Evolutionary conservation across 1,140 invertebrate species (phyloP), one percentile per base, ranked within the genome.

Genomic region (Sycophila sp.): DNA sequence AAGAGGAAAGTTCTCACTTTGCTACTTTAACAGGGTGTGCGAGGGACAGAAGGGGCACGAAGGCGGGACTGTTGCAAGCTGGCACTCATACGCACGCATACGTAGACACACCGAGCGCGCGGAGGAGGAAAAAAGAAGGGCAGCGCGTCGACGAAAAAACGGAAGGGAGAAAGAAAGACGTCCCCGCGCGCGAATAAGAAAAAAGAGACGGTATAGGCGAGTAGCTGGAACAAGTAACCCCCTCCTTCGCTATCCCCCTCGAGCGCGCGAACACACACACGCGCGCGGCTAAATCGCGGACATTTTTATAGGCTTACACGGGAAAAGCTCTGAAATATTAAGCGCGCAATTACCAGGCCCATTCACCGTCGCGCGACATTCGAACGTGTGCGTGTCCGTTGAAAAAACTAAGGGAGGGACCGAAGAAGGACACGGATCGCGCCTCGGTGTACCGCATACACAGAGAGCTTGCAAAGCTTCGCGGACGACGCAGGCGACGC

Each of bases 321-420:
- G 79, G 75, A 79, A 81, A 80, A 81, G 79, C 79, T 80, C 81
- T 85, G 82, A 86, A 86, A 85, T 86, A 85, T 86, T 86, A 84
- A 86, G 77, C 83, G 81, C 75, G 83, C 84, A 86, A 86, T 86
- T 86, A 86, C 82, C 81, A 77, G 75, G 76, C 65, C 82, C 82
- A 85, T 85, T 86, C 83, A 85, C 74, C 76, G 77, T 81, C 79
- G 83, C 81, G 81, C 77, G 78, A 77, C 76, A 77, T 73, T 73
- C 81, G 79, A 78, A 83, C 81, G 76, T 51, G 36, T 60, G 75
- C 71, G 76, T 73, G 68, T 72, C 71, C 42, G 42, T 38, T 53
- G 59, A 73, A 73, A 56, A 58, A 17, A 62, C 56, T 65, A 42
- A 55, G 64, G 38, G 28, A 71, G 66, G 51, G 30, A 8, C 42